phyloP scores from a whole-genome alignment of 2,797 vertebrate species.

The Todus mexicanus region DNA sequence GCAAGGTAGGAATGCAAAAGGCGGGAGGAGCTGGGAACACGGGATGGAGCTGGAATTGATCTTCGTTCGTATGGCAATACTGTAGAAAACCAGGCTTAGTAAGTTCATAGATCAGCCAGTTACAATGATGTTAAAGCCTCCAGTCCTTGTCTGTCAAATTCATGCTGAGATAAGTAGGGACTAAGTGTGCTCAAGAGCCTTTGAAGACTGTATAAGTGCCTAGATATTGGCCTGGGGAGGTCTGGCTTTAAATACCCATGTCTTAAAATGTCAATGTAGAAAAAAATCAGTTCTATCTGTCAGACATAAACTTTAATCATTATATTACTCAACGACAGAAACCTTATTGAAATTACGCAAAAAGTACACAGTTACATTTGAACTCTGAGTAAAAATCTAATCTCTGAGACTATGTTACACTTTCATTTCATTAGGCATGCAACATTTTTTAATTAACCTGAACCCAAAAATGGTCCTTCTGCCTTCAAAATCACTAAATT shows the following conservation, averaged over 20 bases:
- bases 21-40: neutral
- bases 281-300: neutral
- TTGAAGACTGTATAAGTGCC: neutral
- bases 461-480: neutral
- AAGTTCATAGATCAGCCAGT: neutral
- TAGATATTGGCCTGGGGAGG: neutral
- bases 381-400: neutral
- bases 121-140: conserved; percentile 6
- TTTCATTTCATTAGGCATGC: neutral
- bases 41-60: neutral
- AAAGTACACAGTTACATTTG: neutral
- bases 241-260: neutral
- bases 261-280: neutral
- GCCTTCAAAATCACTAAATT: neutral
- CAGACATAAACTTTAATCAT: neutral
- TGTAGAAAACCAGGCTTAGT: neutral
- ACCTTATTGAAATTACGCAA: neutral
- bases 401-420: neutral
- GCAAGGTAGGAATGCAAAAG: neutral
- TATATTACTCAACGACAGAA: neutral
- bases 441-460: neutral
- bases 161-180: neutral
- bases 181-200: neutral
- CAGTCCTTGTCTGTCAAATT: conserved; percentile 15
- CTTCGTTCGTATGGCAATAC: neutral